Evolutionary conservation across 1,140 invertebrate genomes (phyloP), one percentile per base, ranked within the genome.

Genomic region (Paramacrobiotus metropolitanus): DNA sequence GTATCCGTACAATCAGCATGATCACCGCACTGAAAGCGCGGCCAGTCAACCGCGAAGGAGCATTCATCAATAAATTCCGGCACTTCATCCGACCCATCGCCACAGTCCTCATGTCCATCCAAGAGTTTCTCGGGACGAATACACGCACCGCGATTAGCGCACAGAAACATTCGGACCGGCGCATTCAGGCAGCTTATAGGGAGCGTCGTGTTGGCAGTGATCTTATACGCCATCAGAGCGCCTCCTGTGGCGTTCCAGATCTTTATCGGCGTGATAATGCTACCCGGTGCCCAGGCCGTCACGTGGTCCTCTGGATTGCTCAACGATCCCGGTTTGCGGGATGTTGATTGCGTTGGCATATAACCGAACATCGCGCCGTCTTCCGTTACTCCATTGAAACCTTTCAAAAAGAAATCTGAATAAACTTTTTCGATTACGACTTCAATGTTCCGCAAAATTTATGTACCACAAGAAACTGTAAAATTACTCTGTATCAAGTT

Each of bases 1-100:
- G 9, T 28, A 24, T 55, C 48, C 9, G 48, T 55, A 24, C 48
- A 55, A 4, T 18, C 4, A 4, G 48, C 48, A 9, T 55, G 9
- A 9, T 18, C 4, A 4, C 48, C 48, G 24, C 48, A 55, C 4
- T 24, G 15, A 24, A 18, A 55, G 9, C 24, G 48, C 48, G 48
- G 48, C 48, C 48, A 55, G 4, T 9, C 15, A 4, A 24, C 24
- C 4, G 9, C 48, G 4, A 55, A 24, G 9, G 48, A 9, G 24
- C 48, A 55, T 55, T 55, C 48, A 24, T 55, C 48, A 24, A 55
- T 55, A 28, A 55, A 55, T 24, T 55, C 48, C 9, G 48, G 48
- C 15, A 55, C 24, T 28, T 55, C 48, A 28, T 55, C 48, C 24
- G 48, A 55, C 9, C 48, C 48, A 55, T 55, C 48, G 15, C 4